phyloP scores from a whole-genome alignment of 2,888 invertebrate species.

The Dynastes hyllus region DNA sequence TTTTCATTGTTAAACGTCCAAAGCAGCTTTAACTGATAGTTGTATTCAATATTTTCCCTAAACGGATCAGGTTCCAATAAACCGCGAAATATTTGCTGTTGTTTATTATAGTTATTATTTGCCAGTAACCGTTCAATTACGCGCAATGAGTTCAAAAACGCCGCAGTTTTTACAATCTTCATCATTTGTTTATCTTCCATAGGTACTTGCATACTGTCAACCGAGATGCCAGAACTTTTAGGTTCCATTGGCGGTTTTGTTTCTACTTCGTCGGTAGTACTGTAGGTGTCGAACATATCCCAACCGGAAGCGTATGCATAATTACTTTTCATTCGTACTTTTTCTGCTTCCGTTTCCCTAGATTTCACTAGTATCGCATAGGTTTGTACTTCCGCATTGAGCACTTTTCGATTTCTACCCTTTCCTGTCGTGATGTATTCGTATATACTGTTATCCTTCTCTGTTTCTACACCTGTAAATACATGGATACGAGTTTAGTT shows the following conservation, averaged over 20 bases:
- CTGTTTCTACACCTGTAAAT: constrained; percentile 71
- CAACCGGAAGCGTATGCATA: constrained; percentile 82
- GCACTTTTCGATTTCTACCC: constrained; percentile 79
- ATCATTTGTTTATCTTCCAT: constrained; percentile 66
- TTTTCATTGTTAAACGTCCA: constrained; percentile 78
- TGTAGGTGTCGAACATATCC: constrained; percentile 85
- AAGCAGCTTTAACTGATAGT: constrained; percentile 78
- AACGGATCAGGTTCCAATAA: constrained; percentile 77
- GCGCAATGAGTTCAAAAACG: constrained; percentile 78
- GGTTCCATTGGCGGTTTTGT: constrained; percentile 65
- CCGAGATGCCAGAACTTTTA: constrained; percentile 52
- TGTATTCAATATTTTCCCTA: constrained; percentile 77
- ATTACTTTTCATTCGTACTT: constrained; percentile 74
- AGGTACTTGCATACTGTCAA: constrained; percentile 62
- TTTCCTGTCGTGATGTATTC: constrained; percentile 80
- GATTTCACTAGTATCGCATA: constrained; percentile 76
- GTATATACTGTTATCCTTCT: constrained; percentile 79
- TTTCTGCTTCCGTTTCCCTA: constrained; percentile 76
- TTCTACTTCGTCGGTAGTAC: constrained; percentile 57
- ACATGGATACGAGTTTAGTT: constrained; percentile 14
- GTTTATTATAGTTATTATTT: constrained; percentile 77
- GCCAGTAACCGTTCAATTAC: constrained; percentile 83
- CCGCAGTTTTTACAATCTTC: constrained; percentile 65
- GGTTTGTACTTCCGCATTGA: constrained; percentile 83
- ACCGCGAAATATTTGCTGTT: constrained; percentile 83